Percentiles rank a stretch among this genome's conserved stretches.
phyloP scores from a whole-genome alignment of 2,888 invertebrate genomes.

The Conomelus anceps region DNA sequence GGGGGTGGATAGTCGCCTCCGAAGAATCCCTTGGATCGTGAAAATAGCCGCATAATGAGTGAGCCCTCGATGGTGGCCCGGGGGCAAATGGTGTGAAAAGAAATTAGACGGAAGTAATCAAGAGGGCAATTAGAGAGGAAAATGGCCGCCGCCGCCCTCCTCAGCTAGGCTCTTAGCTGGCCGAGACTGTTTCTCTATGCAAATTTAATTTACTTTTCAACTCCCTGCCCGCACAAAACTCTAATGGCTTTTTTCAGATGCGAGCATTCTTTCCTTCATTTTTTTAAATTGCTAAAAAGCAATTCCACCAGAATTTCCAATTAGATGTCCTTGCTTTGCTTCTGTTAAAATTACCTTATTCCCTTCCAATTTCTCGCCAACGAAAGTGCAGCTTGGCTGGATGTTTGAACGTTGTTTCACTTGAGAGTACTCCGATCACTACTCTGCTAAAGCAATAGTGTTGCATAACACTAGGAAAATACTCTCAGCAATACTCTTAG shows the following conservation, averaged over 20 bases:
- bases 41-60: constrained; percentile 12
- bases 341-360: neutral
- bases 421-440: neutral
- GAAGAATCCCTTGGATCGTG: constrained; percentile 6
- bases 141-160: neutral
- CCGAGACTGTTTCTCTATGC: constrained; percentile 19
- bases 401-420: neutral
- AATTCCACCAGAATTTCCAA: neutral
- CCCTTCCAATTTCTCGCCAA: neutral
- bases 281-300: neutral
- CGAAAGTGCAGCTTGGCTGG: neutral
- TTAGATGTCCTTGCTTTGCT: neutral
- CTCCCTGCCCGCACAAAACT: neutral
- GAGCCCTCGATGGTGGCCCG: constrained; percentile 12
- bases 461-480: neutral
- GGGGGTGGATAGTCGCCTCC: neutral
- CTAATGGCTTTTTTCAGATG: neutral
- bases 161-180: neutral
- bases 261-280: neutral
- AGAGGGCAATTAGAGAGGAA: constrained; percentile 2
- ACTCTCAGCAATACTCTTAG: too few species aligned
- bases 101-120: constrained; percentile 20
- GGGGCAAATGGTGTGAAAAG: constrained; percentile 25
- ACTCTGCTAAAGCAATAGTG: neutral
- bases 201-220: constrained; percentile 27